Percentiles rank a stretch among this genome's conserved stretches.
phyloP scores from a whole-genome alignment of 2,888 invertebrate species.

The Meandrusa payeni region DNA sequence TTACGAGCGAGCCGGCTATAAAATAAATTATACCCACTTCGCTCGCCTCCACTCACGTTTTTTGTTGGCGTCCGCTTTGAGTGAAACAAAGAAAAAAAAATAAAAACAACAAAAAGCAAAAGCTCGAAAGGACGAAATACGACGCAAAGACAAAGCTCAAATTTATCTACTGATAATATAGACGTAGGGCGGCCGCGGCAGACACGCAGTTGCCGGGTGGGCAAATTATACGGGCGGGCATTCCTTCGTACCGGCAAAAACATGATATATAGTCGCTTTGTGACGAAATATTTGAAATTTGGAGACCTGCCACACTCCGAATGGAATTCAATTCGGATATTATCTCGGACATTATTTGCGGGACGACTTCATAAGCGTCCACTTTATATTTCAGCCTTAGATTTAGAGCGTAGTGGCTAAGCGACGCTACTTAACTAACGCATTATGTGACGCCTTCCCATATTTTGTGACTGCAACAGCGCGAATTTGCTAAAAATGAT shows the following conservation, averaged over 20 bases:
- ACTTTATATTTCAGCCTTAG: constrained; percentile 27
- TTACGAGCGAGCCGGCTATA: constrained; percentile 79
- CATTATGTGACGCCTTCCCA: too few species aligned
- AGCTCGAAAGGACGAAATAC: constrained; percentile 78
- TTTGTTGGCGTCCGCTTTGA: constrained; percentile 67
- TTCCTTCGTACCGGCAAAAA: constrained; percentile 72
- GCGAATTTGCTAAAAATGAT: too few species aligned
- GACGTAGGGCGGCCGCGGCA: constrained; percentile 75
- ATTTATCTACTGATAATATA: constrained; percentile 82
- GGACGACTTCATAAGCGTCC: constrained; percentile 54
- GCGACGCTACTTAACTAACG: too few species aligned
- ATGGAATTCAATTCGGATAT: constrained; percentile 67
- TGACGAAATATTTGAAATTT: constrained; percentile 76
- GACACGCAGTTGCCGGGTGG: constrained; percentile 68
- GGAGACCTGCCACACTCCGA: constrained; percentile 69
- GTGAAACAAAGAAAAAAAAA: too few species aligned
- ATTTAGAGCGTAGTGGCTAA: too few species aligned
- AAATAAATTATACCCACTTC: constrained; percentile 81
- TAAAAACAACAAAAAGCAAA: constrained; percentile 75
- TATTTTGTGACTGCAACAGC: too few species aligned
- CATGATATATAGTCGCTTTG: constrained; percentile 76
- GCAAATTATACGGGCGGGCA: constrained; percentile 77
- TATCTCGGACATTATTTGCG: constrained; percentile 56
- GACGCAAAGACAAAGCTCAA: constrained; percentile 80
- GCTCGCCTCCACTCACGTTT: constrained; percentile 78